Conservation (phyloP, 2,888 invertebrate genomes). For the Pyralis farinalis region DNA sequence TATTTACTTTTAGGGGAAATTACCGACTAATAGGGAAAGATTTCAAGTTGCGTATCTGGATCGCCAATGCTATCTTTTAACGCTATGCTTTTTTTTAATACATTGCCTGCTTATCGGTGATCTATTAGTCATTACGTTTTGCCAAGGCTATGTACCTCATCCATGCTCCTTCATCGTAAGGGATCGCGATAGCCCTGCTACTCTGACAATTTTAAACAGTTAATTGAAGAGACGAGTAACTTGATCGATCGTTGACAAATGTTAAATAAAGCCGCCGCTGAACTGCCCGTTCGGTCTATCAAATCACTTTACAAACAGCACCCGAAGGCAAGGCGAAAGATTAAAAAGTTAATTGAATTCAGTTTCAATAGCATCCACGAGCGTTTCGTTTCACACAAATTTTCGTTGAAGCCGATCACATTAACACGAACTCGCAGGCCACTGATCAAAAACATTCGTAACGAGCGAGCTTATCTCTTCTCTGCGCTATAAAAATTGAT, state of each 20-base stretch:
- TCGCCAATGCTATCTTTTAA: too few species aligned
- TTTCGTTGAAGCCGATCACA: conserved; percentile 13
- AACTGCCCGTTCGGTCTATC: background rate
- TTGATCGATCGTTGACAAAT: conserved; percentile 1
- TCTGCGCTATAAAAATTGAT: conserved; percentile 53
- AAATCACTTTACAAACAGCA: background rate
- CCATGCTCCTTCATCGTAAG: too few species aligned
- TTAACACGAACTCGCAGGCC: conserved; percentile 16
- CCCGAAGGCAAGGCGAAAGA: conserved; percentile 8
- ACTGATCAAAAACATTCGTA: conserved; percentile 45
- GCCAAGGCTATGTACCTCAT: too few species aligned
- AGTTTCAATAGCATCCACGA: background rate
- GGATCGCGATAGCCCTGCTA: too few species aligned
- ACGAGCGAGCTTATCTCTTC: conserved; percentile 46
- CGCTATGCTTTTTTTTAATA: too few species aligned
- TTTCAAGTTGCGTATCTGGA: too few species aligned
- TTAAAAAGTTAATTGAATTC: conserved; percentile 11
- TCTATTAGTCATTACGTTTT: too few species aligned
- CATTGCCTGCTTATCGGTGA: too few species aligned
- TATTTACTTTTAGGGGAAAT: too few species aligned
- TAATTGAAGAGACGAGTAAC: background rate
- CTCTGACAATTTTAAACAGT: background rate
- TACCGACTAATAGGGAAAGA: too few species aligned
- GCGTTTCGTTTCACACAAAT: conserved; percentile 6
- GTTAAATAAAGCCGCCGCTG: background rate